These are phyloP conservation scores for Aegotheles bennettii DNA, from an alignment of 2,113 vertebrate genomes.

Conservation along the genomic window DNA sequence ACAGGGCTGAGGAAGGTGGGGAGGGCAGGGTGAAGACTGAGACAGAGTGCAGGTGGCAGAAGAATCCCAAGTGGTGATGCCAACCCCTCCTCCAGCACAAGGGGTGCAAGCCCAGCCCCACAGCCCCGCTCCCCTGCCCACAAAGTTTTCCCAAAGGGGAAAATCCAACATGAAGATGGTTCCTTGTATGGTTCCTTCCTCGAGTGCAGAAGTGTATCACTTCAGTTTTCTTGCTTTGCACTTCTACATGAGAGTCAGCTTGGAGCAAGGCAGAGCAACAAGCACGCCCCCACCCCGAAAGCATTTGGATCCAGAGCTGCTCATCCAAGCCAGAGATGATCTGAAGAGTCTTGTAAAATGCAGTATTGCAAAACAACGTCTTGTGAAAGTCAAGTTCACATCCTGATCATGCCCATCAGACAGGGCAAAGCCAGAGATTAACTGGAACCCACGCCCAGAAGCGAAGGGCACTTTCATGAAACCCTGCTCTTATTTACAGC, in stretches of 20 bases:
- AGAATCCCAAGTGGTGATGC: not conserved
- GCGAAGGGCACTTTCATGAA: not conserved
- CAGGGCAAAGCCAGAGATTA: not conserved
- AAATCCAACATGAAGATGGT: not conserved
- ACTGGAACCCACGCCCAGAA: slow-evolving; percentile 40
- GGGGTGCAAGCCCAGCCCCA: not conserved
- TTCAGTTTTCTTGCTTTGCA: not conserved
- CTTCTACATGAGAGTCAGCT: not conserved
- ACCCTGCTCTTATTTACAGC: not conserved
- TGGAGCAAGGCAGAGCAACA: not conserved
- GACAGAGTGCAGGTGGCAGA: not conserved
- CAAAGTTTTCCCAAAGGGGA: not conserved
- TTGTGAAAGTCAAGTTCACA: slow-evolving; percentile 5
- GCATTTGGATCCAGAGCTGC: not conserved
- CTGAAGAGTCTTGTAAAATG: not conserved
- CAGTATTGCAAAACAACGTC: not conserved
- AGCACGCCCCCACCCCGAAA: not conserved
- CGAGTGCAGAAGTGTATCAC: not conserved
- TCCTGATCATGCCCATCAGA: not conserved
- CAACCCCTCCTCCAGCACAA: not conserved
- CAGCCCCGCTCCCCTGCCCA: not conserved
- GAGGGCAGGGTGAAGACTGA: not conserved
- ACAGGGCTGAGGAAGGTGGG: not conserved
- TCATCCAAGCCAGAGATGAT: not conserved
- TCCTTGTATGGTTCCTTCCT: not conserved